Base-by-base conservation (phyloP, 23 tunicate genomes). In the Clavelina lepadiformis region DNA sequence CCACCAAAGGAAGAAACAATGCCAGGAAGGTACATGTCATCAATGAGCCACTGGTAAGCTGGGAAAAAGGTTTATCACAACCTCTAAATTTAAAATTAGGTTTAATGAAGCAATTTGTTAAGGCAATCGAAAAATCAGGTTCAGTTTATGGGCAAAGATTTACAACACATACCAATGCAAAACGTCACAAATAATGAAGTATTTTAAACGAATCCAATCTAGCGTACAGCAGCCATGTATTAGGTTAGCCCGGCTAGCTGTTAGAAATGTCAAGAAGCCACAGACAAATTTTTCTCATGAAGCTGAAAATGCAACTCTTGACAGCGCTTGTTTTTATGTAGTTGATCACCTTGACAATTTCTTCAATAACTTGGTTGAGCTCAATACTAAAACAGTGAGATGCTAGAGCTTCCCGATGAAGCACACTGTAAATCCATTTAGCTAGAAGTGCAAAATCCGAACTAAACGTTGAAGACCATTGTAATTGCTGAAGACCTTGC, bases 401-500 rank as follows among this genome's bases (percentile, higher is more conserved):
- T 53, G 15, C 59, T 53, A 53, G 22, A n/a, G 59, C 59, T 53
- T 53, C 21, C 22, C 22, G 15, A 53, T 53, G 59, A 53, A 53
- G 59, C 15, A 53, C 22, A 53, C 22, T n/a, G 18, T 8, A 26
- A 26, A 26, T 53, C 59, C 22, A n/a, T 53, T 53, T 53, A 53
- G 59, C 21, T 53, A 53, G 59, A 53, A 26, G 59, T n/a, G 59
- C 59, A 26, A 24, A 13, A 53, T 53, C 21, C 20, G 7, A 26
- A 53, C 20, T 26, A n/a, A 53, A 53, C 15, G 7, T 53, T 11
- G 7, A 24, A 53, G 15, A 53, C 59, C 59, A 26, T 53, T 53
- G 59, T 53, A 53, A n/a, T 53, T 53, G 59, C 59, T 26, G 22
- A n/a, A 53, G 59, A 53, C 59, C 59, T 53, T 53, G 22, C 59